A percentile compares a stretch with the other conserved stretches of the same genome.
These are phyloP conservation scores for Telmatherina bonti DNA, from an alignment of 2,797 vertebrate genomes.

Conservation along the genomic window DNA sequence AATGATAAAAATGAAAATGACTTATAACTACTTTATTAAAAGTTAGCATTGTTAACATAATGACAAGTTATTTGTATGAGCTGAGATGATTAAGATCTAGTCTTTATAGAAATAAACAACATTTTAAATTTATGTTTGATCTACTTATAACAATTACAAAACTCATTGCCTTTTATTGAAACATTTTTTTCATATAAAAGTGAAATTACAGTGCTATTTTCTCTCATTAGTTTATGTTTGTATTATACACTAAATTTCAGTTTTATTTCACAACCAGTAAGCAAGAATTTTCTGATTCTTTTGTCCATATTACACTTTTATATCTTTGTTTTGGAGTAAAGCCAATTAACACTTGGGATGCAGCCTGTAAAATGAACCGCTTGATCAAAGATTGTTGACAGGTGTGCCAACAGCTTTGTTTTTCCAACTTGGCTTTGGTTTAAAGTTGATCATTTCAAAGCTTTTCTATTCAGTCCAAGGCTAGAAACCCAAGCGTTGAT, in stretches of 20 bases:
- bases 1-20: background rate
- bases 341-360: background rate
- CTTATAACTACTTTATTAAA: no score
- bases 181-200: no score
- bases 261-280: background rate
- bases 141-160: no score
- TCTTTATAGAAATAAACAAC: no score
- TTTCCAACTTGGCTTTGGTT: background rate
- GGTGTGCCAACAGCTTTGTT: background rate
- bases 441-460: background rate
- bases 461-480: background rate
- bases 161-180: no score
- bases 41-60: no score
- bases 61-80: no score
- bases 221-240: background rate
- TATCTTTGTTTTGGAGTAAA: background rate
- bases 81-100: no score
- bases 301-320: background rate
- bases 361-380: background rate
- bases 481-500: background rate
- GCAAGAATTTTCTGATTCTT: background rate
- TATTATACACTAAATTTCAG: background rate
- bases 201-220: background rate
- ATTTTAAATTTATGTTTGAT: no score
- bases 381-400: background rate